phyloP scores from a whole-genome alignment of 1,140 invertebrate genomes.

The Bilobella aurantiaca region DNA sequence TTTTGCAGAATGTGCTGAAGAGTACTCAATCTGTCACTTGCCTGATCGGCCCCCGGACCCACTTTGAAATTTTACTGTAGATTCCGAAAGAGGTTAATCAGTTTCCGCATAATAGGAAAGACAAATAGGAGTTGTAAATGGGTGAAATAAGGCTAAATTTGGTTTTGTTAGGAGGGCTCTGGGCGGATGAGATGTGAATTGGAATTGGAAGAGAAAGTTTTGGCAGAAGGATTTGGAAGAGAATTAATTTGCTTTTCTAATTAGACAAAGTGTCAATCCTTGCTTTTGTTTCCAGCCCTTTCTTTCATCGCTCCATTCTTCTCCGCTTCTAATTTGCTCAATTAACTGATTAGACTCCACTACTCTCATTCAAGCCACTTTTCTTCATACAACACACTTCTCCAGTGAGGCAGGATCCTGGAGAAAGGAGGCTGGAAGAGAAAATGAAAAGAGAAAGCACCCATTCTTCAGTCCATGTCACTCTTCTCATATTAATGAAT shows the following conservation, averaged over 20 bases:
- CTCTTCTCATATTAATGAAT: not conserved
- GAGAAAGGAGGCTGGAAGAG: too few relatives aligned
- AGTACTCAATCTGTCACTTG: too few relatives aligned
- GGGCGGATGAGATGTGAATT: not conserved
- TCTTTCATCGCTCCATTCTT: not conserved
- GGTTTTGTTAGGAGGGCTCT: too few relatives aligned
- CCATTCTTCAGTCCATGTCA: not conserved
- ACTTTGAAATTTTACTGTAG: too few relatives aligned
- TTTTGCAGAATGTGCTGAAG: too few relatives aligned
- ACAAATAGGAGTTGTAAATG: too few relatives aligned
- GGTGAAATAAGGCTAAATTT: too few relatives aligned
- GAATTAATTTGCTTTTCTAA: constrained; percentile 18
- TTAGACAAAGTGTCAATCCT: constrained; percentile 20
- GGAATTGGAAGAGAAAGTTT: not conserved
- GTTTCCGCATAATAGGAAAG: too few relatives aligned
- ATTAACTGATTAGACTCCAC: constrained; percentile 15
- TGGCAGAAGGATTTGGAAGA: not conserved
- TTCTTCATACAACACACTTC: too few relatives aligned
- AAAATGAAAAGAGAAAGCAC: not conserved
- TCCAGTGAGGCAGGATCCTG: too few relatives aligned
- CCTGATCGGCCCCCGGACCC: too few relatives aligned
- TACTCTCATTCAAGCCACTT: not conserved
- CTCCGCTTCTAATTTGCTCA: constrained; percentile 12
- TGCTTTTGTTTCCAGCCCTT: not conserved
- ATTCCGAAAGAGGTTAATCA: too few relatives aligned